phyloP scores from a whole-genome alignment of 2,888 invertebrate species.

The Hypsopygia costalis region DNA sequence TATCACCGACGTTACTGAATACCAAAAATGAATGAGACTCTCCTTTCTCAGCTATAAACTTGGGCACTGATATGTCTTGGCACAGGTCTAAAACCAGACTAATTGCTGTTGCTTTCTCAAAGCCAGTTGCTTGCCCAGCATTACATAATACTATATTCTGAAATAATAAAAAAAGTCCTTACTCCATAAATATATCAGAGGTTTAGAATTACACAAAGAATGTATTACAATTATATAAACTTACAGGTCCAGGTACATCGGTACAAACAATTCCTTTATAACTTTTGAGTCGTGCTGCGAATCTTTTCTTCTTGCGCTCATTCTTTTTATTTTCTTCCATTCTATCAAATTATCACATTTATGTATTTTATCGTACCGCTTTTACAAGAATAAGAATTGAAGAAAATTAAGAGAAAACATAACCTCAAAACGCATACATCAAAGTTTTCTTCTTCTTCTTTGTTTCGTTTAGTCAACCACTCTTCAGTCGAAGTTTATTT shows the following conservation, averaged over 20 bases:
- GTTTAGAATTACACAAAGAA: too few species aligned
- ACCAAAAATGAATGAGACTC: slow-evolving; percentile 91
- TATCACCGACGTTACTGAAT: slow-evolving; percentile 73
- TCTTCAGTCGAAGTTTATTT: too few species aligned
- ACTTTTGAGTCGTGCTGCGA: slow-evolving; percentile 53
- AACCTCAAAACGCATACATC: too few species aligned
- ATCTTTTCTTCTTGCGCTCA: slow-evolving; percentile 57
- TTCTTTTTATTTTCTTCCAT: slow-evolving; percentile 55
- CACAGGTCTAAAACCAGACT: slow-evolving; percentile 77
- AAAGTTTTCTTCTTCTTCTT: too few species aligned
- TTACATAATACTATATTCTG: slow-evolving; percentile 91
- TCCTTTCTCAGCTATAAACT: slow-evolving; percentile 85
- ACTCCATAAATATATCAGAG: too few species aligned
- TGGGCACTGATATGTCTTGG: slow-evolving; percentile 75
- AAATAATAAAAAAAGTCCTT: slow-evolving; percentile 40
- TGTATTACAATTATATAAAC: too few species aligned
- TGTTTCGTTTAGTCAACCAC: too few species aligned
- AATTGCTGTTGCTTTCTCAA: slow-evolving; percentile 83
- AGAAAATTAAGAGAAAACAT: too few species aligned
- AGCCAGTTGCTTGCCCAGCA: slow-evolving; percentile 91
- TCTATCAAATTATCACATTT: slow-evolving; percentile 2
- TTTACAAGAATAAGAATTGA: too few species aligned
- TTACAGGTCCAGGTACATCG: slow-evolving; percentile 43
- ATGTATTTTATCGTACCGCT: too few species aligned
- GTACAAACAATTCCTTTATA: slow-evolving; percentile 51